Conservation (phyloP, 30 jellyfish, hydroid and myxozoan species). For the Turritopsis dohrnii region DNA sequence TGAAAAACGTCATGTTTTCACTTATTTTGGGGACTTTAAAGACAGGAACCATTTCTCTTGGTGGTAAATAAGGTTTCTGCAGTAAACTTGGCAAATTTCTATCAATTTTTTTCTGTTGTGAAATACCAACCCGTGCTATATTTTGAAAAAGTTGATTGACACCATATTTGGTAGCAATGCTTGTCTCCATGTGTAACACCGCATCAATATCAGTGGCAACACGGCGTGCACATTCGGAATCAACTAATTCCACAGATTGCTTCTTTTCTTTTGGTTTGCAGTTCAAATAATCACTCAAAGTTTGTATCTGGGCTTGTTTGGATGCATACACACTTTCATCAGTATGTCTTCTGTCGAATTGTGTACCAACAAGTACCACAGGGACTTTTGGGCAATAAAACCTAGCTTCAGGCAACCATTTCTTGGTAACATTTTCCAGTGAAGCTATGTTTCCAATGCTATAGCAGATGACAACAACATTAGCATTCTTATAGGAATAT, state of each 20-base stretch:
- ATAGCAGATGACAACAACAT: conserved; percentile 71
- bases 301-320: not conserved
- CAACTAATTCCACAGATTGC: conserved; percentile 41
- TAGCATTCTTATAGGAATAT: conserved; percentile 82
- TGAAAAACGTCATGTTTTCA: conserved; percentile 13
- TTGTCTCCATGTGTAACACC: conserved; percentile 56
- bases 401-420: conserved; percentile 67
- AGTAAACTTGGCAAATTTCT: conserved; percentile 35
- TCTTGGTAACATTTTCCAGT: conserved; percentile 52
- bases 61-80: conserved; percentile 88
- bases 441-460: conserved; percentile 71
- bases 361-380: conserved; percentile 73
- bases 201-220: conserved; percentile 74
- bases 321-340: conserved; percentile 56
- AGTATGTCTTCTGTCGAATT: conserved; percentile 71
- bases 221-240: conserved; percentile 73
- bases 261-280: conserved; percentile 31
- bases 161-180: conserved; percentile 72
- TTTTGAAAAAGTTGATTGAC: conserved; percentile 56
- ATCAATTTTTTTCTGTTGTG: conserved; percentile 33
- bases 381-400: conserved; percentile 77
- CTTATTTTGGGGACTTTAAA: conserved; percentile 34
- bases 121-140: conserved; percentile 70
- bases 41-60: conserved; percentile 54
- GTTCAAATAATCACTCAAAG: conserved; percentile 12